Conservation (phyloP, 2,888 invertebrate species). For the Lamellibrachia satsuma region DNA sequence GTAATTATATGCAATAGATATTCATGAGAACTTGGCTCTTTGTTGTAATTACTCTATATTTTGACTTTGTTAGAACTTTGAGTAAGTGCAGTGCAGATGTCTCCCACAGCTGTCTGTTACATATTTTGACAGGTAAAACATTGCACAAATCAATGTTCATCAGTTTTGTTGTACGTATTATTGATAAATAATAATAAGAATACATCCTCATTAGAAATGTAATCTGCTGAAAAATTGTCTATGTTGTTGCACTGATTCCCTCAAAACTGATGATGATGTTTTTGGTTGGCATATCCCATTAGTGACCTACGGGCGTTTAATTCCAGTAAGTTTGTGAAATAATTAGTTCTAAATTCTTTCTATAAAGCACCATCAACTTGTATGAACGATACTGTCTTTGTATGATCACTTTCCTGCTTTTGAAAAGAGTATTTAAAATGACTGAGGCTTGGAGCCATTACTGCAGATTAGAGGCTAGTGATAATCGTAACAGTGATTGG, state of each 20-base stretch:
- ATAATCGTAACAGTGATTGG: constrained; percentile 6
- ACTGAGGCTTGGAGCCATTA: neutral
- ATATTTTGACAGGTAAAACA: neutral
- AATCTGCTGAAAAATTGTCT: neutral
- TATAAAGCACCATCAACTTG: neutral
- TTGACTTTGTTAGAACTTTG: neutral
- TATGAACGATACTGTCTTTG: no score
- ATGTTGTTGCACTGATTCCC: neutral
- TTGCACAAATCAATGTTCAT: neutral
- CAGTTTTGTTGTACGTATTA: neutral
- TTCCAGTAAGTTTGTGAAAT: neutral
- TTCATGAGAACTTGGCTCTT: neutral
- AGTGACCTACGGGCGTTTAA: neutral
- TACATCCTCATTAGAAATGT: neutral
- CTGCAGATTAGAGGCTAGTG: neutral
- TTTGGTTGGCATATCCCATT: neutral
- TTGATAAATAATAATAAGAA: neutral
- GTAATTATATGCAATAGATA: constrained; percentile 3
- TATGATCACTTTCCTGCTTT: neutral
- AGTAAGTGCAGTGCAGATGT: neutral
- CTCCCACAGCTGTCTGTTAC: neutral
- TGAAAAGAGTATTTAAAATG: neutral
- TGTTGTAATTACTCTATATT: neutral
- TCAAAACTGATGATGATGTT: neutral
- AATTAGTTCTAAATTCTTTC: neutral